Base-by-base conservation (phyloP, 2,113 vertebrate species). In the Hydrolagus affinis region DNA sequence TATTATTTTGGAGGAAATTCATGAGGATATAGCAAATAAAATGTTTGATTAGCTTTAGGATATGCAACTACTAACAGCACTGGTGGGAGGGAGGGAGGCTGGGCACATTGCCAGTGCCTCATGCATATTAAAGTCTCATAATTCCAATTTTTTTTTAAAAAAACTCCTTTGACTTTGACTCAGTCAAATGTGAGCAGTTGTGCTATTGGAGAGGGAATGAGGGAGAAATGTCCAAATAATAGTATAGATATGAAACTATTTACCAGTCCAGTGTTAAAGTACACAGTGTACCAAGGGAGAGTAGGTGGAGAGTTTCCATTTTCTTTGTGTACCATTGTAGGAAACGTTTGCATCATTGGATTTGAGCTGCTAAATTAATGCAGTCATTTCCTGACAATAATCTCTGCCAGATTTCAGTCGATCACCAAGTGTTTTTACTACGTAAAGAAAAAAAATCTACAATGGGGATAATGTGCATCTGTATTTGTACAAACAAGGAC, bases 321-420 rank as follows among this genome's bases (percentile, higher is more conserved):
- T 80, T 80, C 28, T 68, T 17, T 25, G 60, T 77, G 25, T 83
- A 30, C 14, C 25, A 66, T 21, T 83, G 28, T 83, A 68, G 28
- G 23, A 8, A 80, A 2, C 10, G 15, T 83, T n/a, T 32, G 76
- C n/a, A 19, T 64, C 28, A 66, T 15, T n/a, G 3, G 8, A 68
- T 32, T 66, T 28, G 32, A 32, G 28, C 25, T 66, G 25, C 8
- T 83, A 17, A n/a, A 25, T 56, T 66, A 83, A 83, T 17, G 44
- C 44, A 83, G 77, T 28, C 28, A 83, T 32, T 66, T 83, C 78
- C 28, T 83, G 60, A 17, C 62, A 28, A 8, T 83, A 68, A 83
- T 32, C 78, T 83, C 15, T 21, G 78, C 60, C 78, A 83, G 62
- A 83, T 83, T 28, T 32, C 66, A 68, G 25, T 66, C 11, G 23